Percentiles rank a stretch among this genome's conserved stretches.
Conservation (phyloP, 2,797 vertebrate species). For the Buphagus erythrorhynchus region DNA sequence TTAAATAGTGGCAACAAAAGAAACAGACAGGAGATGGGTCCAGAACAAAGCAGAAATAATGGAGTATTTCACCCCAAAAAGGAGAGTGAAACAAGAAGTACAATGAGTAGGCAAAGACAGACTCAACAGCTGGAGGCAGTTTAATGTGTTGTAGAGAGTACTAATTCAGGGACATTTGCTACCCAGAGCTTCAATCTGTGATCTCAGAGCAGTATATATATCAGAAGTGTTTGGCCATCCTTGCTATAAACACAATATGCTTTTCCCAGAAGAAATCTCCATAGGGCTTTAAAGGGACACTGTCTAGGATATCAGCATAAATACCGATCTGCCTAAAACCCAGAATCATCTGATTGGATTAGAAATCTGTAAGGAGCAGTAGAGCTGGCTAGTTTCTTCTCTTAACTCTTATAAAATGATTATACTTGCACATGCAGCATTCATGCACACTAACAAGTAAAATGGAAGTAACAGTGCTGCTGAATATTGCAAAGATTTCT, state of each 20-base stretch:
- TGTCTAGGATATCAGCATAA: not conserved
- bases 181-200: constrained; percentile 39
- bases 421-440: rapidly evolving
- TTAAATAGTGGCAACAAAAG: constrained; percentile 70
- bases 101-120: constrained; percentile 67
- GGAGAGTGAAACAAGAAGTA: constrained; percentile 73
- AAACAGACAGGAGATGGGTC: constrained; percentile 73
- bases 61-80: constrained; percentile 75
- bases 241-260: constrained; percentile 15
- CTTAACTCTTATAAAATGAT: not conserved
- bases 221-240: constrained; percentile 24
- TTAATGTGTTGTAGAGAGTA: constrained; percentile 44
- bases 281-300: not conserved
- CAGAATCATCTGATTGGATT: not conserved
- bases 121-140: constrained; percentile 45
- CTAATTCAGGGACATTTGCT: constrained; percentile 30
- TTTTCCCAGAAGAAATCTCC: not conserved
- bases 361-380: not conserved
- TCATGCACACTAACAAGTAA: not conserved
- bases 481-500: not conserved
- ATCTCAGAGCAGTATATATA: not conserved
- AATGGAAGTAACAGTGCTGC: not conserved
- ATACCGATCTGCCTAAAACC: not conserved
- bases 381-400: not conserved
- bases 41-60: constrained; percentile 78